Percentiles rank a stretch among this genome's conserved stretches.
These are phyloP conservation scores for Acromyrmex echinatior DNA, from an alignment of 1,140 invertebrate species.

Conservation along the genomic window DNA sequence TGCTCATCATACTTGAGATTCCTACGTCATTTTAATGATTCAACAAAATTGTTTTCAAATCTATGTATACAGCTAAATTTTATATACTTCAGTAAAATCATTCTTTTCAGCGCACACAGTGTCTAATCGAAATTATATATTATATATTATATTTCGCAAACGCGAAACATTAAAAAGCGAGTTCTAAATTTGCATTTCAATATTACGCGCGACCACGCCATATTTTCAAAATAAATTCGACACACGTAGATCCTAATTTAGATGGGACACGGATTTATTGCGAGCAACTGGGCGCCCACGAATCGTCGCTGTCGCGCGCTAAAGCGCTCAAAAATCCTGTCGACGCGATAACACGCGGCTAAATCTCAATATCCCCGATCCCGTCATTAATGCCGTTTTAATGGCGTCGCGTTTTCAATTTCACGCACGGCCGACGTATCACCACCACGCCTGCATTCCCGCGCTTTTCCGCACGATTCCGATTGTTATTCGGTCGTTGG, in stretches of 20 bases:
- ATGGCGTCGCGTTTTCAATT: conserved; percentile 68
- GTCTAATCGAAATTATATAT: not conserved
- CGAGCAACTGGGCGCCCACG: conserved; percentile 4
- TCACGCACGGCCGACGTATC: conserved; percentile 50
- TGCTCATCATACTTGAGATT: too few relatives aligned
- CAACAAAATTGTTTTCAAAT: too few relatives aligned
- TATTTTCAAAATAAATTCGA: conserved; percentile 59
- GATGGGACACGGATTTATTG: conserved; percentile 56
- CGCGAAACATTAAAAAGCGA: conserved; percentile 19
- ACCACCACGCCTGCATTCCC: conserved; percentile 38
- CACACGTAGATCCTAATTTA: conserved; percentile 62
- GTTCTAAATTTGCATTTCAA: conserved; percentile 36
- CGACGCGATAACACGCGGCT: conserved; percentile 42
- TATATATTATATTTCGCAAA: not conserved
- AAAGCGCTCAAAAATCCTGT: conserved; percentile 43
- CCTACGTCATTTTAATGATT: too few relatives aligned
- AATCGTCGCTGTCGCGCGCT: not conserved
- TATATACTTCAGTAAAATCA: too few relatives aligned
- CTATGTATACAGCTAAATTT: too few relatives aligned
- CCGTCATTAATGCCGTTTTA: conserved; percentile 68
- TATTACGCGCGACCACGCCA: conserved; percentile 46
- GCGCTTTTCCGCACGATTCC: conserved; percentile 61
- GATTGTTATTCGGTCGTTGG: conserved; percentile 66
- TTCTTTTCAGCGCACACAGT: not conserved
- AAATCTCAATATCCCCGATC: conserved; percentile 61